phyloP scores from a whole-genome alignment of 2,888 invertebrate species.

The Macropis europaea region DNA sequence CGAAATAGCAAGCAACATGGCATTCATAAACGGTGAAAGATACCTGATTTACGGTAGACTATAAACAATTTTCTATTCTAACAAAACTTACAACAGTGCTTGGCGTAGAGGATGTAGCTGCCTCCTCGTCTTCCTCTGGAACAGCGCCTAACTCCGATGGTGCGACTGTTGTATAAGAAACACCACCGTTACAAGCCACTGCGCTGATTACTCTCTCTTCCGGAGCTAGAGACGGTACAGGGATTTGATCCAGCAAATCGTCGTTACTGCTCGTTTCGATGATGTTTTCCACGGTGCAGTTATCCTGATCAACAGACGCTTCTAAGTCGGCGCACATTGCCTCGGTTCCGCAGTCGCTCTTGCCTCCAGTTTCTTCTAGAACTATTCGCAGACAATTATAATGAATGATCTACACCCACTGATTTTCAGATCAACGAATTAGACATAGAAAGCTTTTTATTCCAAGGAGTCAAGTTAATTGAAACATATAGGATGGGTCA shows the following conservation, averaged over 20 bases:
- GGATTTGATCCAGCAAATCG: slow-evolving; percentile 73
- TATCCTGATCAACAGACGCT: slow-evolving; percentile 37
- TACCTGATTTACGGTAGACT: no score
- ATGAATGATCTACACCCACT: no score
- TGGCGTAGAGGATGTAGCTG: slow-evolving; percentile 85
- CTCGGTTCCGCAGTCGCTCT: slow-evolving; percentile 58
- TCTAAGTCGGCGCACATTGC: slow-evolving; percentile 50
- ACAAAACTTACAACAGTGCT: slow-evolving; percentile 84
- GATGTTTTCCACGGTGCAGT: slow-evolving; percentile 50
- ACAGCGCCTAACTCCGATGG: slow-evolving; percentile 82
- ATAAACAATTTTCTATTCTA: background rate
- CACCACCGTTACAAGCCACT: slow-evolving; percentile 67
- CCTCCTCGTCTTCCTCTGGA: slow-evolving; percentile 84
- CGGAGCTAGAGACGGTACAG: slow-evolving; percentile 79
- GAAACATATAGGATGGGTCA: no score
- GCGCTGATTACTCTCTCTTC: slow-evolving; percentile 75
- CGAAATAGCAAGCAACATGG: no score
- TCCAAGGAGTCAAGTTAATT: no score
- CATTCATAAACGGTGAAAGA: no score
- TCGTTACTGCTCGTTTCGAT: slow-evolving; percentile 63
- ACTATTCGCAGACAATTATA: slow-evolving; percentile 53
- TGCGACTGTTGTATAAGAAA: slow-evolving; percentile 68
- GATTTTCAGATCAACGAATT: no score
- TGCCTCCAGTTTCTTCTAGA: slow-evolving; percentile 62
- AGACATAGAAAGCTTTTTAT: no score